Conservation (phyloP, 2,113 vertebrate genomes). For the Prionailurus viverrinus region DNA sequence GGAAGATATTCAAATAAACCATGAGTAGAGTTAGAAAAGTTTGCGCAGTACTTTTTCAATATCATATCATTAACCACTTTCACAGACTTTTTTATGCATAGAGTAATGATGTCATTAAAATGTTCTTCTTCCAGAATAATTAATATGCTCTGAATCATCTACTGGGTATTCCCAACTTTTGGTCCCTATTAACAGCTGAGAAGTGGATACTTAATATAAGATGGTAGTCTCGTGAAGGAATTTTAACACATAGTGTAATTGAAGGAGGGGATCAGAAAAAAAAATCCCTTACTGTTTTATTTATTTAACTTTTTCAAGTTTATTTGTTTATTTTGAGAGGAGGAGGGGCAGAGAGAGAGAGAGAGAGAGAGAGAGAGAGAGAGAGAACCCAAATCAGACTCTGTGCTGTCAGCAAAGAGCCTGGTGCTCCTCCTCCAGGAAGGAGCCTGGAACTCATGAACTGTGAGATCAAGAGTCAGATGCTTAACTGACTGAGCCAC, state of each 20-base stretch:
- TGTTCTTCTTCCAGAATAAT: background rate
- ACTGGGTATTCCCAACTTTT: background rate
- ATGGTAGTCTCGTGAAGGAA: background rate
- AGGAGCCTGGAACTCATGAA: too few species aligned
- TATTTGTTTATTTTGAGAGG: too few species aligned
- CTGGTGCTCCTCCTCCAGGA: too few species aligned
- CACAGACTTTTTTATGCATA: constrained; percentile 40
- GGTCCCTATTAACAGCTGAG: background rate
- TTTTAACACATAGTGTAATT: background rate
- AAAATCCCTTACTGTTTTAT: background rate
- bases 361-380: too few species aligned
- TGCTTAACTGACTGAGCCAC: too few species aligned
- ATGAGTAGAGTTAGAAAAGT: constrained; percentile 49
- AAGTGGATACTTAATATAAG: background rate
- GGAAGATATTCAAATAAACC: constrained; percentile 45
- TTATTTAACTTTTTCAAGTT: too few species aligned
- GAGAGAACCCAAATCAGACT: too few species aligned
- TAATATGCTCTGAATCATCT: background rate
- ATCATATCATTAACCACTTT: background rate
- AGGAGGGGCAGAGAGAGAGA: too few species aligned
- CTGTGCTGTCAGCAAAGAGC: too few species aligned
- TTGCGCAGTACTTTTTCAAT: constrained; percentile 5
- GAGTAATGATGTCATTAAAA: background rate
- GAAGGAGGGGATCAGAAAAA: background rate
- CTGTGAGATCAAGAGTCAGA: too few species aligned